phyloP scores from a whole-genome alignment of 2,113 vertebrate genomes.

The Telmatochromis sp. region DNA sequence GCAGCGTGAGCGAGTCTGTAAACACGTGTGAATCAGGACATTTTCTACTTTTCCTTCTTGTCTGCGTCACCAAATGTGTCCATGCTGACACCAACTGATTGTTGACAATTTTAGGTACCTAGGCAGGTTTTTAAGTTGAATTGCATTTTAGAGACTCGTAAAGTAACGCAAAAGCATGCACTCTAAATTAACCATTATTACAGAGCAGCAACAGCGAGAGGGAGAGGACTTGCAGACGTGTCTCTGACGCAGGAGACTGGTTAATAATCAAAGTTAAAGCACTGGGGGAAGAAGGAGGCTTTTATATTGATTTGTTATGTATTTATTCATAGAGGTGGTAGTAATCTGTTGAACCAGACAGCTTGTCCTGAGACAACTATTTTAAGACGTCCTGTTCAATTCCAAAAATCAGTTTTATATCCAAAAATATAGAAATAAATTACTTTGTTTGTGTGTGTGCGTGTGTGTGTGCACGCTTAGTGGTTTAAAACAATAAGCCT shows the following conservation, averaged over 20 bases:
- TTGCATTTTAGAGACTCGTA: not conserved
- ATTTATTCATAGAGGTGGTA: not conserved
- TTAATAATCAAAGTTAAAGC: not conserved
- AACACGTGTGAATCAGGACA: not conserved
- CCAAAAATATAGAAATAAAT: not conserved
- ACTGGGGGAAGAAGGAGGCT: not conserved
- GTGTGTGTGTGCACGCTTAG: not conserved
- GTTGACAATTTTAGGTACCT: not conserved
- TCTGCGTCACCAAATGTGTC: constrained; percentile 3
- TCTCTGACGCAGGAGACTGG: not conserved
- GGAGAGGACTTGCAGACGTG: not conserved
- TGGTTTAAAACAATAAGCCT: not conserved
- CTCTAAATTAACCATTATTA: not conserved
- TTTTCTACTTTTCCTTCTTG: not conserved
- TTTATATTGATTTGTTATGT: not conserved
- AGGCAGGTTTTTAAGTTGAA: not conserved
- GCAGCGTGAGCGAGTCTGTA: not conserved
- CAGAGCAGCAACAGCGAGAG: not conserved
- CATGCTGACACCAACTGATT: not conserved
- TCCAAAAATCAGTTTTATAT: not conserved
- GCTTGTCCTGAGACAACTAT: not conserved
- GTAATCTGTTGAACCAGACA: not conserved
- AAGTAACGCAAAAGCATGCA: not conserved
- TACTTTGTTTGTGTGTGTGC: rapidly evolving
- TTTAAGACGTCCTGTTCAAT: not conserved